Percentiles rank a stretch among this genome's conserved stretches.
phyloP scores from a whole-genome alignment of 2,888 invertebrate genomes.

The Papilio gigon region DNA sequence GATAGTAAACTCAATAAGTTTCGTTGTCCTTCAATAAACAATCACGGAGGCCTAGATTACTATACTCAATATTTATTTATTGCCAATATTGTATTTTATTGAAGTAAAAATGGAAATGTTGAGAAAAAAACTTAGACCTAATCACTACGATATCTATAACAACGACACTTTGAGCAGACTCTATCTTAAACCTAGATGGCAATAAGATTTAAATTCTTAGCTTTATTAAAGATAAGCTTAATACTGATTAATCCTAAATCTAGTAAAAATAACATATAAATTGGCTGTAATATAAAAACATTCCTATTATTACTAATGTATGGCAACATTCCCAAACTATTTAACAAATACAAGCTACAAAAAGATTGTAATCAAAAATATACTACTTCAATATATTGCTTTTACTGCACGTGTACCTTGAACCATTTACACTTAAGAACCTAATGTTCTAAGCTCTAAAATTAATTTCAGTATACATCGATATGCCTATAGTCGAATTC shows the following conservation, averaged over 20 bases:
- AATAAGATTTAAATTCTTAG: not conserved
- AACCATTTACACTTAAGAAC: not conserved
- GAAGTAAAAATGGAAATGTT: not conserved
- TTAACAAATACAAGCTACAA: not conserved
- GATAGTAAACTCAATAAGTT: not conserved
- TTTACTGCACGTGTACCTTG: not conserved
- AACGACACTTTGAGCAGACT: conserved; percentile 7
- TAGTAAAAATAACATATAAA: not conserved
- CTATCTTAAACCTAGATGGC: not conserved
- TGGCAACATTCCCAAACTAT: not conserved
- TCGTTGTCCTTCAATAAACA: not conserved
- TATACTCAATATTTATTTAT: not conserved
- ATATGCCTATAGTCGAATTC: too few species aligned
- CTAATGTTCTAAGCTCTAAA: not conserved
- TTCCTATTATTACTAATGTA: not conserved
- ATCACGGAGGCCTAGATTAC: not conserved
- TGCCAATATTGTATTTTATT: not conserved
- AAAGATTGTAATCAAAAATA: not conserved
- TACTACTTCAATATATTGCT: not conserved
- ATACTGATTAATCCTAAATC: not conserved
- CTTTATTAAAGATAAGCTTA: conserved; percentile 2
- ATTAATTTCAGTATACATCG: not conserved
- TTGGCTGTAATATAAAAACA: not conserved
- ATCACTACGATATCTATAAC: not conserved
- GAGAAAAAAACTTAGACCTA: not conserved